These are phyloP conservation scores for Rhinoraja longicauda DNA, from an alignment of 2,797 vertebrate species.

Conservation along the genomic window DNA sequence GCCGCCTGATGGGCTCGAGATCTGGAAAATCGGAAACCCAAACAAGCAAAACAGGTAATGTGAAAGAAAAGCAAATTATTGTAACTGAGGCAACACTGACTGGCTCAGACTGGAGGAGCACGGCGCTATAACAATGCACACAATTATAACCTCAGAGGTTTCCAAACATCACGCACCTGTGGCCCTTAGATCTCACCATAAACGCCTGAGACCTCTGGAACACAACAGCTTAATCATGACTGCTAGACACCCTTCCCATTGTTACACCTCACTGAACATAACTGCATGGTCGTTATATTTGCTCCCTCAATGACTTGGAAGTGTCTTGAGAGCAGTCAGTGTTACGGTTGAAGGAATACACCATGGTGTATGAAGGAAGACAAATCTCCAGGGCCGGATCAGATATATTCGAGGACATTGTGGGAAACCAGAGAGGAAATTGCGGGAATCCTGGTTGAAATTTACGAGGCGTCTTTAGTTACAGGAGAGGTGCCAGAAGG, in stretches of 20 bases:
- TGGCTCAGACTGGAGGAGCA: not conserved
- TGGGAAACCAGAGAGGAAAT: too few species aligned
- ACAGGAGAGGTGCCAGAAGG: too few species aligned
- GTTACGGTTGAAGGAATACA: too few species aligned
- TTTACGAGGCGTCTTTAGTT: too few species aligned
- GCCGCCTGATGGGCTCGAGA: slow-evolving; percentile 63
- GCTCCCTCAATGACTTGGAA: not conserved
- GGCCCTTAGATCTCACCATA: not conserved
- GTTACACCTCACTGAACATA: not conserved
- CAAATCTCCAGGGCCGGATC: too few species aligned
- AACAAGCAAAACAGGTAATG: not conserved
- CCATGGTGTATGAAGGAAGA: too few species aligned
- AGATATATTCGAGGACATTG: too few species aligned
- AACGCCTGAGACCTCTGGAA: not conserved
- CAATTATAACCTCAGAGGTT: not conserved
- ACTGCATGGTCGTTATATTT: not conserved
- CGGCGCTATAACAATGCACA: not conserved
- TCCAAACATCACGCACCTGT: not conserved
- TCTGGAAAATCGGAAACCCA: slow-evolving; percentile 49
- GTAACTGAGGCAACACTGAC: not conserved
- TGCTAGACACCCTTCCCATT: not conserved
- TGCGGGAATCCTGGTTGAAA: too few species aligned
- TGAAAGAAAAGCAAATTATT: not conserved
- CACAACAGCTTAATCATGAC: too few species aligned
- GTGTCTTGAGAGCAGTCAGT: too few species aligned